Evolutionary conservation across 2,888 invertebrate genomes (phyloP), one percentile per base, ranked within the genome.

Genomic region (Nudaria mundana): DNA sequence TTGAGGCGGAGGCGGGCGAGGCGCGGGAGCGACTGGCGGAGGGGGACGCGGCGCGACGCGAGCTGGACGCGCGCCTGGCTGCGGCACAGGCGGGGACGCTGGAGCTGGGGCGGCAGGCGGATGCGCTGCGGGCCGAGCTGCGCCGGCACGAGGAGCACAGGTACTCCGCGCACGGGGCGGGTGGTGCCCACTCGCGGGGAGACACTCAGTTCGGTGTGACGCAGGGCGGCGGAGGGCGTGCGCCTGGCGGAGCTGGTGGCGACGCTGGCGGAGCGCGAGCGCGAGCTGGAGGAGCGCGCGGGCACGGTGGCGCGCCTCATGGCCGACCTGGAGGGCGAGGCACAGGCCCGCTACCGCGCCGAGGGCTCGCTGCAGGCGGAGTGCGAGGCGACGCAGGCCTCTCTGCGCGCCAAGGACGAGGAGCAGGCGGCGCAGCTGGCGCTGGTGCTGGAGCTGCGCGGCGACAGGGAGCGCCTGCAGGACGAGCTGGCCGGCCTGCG

Each of bases 401-500:
- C n/a, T n/a, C 8, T 32, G 3, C 59, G 78, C 75, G 58, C 48
- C 16, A 79, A 75, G 55, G 77, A 81, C 3, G 56, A 56, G 2
- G 79, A 78, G 37, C 44, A 76, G 1, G 60, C 67, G 0, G 66
- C 64, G 23, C 76, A 77, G 48, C 63, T 76, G 66, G 51, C 58
- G 5, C 55, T 73, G 7, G 71, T 81, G 6, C 48, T 71, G 31
- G 78, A 79, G 18, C 55, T 71, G 40, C 63, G 75, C 29, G 53
- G 46, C 25, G 82, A 84, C 36, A 80, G 77, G 78, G 81, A 77
- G 28, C 71, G 73, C 6, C 66, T 83, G 11, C 71, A 73, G 35
- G 65, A 72, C 18, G 71, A 66, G 44, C 72, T 81, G 37, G 53
- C 63, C 37, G 57, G 54, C 24, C 75, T 80, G 78, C 75, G 74